Percentiles rank a stretch among this genome's conserved stretches.
phyloP scores from a whole-genome alignment of 2,888 invertebrate genomes.

The Catocala nupta region DNA sequence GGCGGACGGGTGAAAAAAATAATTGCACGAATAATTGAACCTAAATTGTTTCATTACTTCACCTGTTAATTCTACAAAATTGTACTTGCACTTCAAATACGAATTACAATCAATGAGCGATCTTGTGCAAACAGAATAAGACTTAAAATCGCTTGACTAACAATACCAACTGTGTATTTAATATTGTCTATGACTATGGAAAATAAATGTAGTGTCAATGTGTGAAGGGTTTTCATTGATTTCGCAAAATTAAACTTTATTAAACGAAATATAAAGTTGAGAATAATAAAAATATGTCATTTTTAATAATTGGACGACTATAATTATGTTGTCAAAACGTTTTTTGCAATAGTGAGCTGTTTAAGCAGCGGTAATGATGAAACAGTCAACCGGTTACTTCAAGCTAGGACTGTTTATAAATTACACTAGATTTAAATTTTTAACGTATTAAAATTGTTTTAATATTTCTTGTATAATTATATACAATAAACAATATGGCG shows the following conservation, averaged over 20 bases:
- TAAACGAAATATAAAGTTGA: slow-evolving; percentile 18
- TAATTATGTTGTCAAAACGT: slow-evolving; percentile 51
- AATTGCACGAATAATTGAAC: slow-evolving; percentile 71
- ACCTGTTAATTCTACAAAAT: slow-evolving; percentile 59
- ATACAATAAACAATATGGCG: too few species aligned
- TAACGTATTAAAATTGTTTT: not conserved
- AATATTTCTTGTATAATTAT: not conserved
- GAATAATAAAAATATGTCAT: slow-evolving; percentile 10
- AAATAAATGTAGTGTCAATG: slow-evolving; percentile 53
- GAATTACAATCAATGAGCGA: slow-evolving; percentile 13
- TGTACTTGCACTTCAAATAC: slow-evolving; percentile 27
- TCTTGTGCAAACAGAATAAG: slow-evolving; percentile 27
- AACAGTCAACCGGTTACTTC: slow-evolving; percentile 29
- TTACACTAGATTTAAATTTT: not conserved
- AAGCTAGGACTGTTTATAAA: slow-evolving; percentile 1
- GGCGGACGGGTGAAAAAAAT: slow-evolving; percentile 67
- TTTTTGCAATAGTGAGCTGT: slow-evolving; percentile 38
- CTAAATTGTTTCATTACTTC: slow-evolving; percentile 78
- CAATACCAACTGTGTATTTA: slow-evolving; percentile 10
- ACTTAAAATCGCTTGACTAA: slow-evolving; percentile 19
- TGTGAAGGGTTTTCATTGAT: slow-evolving; percentile 40
- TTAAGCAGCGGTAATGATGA: slow-evolving; percentile 32
- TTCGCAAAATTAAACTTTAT: slow-evolving; percentile 37
- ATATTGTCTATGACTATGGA: slow-evolving; percentile 27
- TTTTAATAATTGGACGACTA: slow-evolving; percentile 26